phyloP scores from a whole-genome alignment of 2,797 vertebrate species.

The Acanthurus lineatus region DNA sequence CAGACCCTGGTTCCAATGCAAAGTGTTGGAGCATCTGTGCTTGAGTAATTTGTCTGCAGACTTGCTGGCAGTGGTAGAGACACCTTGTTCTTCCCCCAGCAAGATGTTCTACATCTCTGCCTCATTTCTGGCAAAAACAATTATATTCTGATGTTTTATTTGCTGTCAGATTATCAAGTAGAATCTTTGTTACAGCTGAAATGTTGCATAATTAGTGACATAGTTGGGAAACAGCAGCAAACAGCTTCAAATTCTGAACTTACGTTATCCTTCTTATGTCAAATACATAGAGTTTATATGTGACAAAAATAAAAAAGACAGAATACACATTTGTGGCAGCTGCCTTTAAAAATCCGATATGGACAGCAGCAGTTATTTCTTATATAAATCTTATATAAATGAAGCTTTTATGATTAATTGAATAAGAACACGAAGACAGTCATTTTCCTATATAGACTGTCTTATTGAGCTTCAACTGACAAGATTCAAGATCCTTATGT shows the following conservation, averaged over 20 bases:
- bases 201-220: conserved; percentile 22
- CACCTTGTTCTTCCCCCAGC: conserved; percentile 56
- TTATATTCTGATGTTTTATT: conserved; percentile 43
- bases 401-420: conserved; percentile 49
- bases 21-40: conserved; percentile 64
- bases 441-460: not conserved
- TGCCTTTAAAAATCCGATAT: not conserved
- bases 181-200: conserved; percentile 35
- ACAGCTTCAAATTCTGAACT: not conserved
- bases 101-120: conserved; percentile 65
- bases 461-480: not conserved
- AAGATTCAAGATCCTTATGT: not conserved
- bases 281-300: no score
- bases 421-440: conserved; percentile 14
- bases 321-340: not conserved
- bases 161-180: conserved; percentile 46
- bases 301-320: no score
- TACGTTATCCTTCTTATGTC: no score
- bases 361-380: not conserved
- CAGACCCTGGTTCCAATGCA: conserved; percentile 56
- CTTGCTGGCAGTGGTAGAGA: conserved; percentile 60
- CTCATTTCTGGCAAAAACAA: conserved; percentile 61
- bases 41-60: conserved; percentile 58
- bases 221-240: conserved; percentile 13
- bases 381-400: conserved; percentile 43